Evolutionary conservation across 2,113 vertebrate genomes (phyloP).

Genomic region (Pygathrix nemaeus): DNA sequence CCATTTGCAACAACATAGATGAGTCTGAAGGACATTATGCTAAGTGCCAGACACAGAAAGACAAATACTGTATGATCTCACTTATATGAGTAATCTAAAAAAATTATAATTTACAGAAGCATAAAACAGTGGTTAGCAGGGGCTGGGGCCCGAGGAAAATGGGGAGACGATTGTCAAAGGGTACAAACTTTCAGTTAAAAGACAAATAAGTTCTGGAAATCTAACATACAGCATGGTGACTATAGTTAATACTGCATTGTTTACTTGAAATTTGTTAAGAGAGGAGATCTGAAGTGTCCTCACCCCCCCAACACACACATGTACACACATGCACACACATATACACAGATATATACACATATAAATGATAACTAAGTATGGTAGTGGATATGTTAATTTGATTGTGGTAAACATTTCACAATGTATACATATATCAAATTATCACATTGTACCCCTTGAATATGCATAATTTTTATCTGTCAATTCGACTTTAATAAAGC

Average conservation of each 20-base stretch:
- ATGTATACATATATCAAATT: neutral
- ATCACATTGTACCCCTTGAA: neutral
- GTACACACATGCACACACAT: too few relatives aligned
- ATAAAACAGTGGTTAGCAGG: neutral
- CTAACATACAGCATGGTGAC: neutral
- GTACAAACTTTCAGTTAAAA: neutral
- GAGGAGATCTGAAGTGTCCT: neutral
- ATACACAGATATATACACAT: neutral
- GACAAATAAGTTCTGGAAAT: neutral
- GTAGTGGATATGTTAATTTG: neutral
- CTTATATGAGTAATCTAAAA: neutral
- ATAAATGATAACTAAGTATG: neutral
- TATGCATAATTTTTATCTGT: neutral
- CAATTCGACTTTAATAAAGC: neutral
- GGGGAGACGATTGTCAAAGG: neutral
- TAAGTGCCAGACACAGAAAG: neutral
- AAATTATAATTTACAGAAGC: neutral
- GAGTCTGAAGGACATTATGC: neutral
- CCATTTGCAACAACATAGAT: neutral
- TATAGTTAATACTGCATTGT: neutral
- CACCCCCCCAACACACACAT: too few relatives aligned
- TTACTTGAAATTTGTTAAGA: neutral
- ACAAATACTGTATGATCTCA: neutral
- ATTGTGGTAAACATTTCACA: neutral
- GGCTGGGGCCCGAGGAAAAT: neutral